Base-by-base conservation (phyloP, 2,888 invertebrate species). In the Ochropacha duplaris region DNA sequence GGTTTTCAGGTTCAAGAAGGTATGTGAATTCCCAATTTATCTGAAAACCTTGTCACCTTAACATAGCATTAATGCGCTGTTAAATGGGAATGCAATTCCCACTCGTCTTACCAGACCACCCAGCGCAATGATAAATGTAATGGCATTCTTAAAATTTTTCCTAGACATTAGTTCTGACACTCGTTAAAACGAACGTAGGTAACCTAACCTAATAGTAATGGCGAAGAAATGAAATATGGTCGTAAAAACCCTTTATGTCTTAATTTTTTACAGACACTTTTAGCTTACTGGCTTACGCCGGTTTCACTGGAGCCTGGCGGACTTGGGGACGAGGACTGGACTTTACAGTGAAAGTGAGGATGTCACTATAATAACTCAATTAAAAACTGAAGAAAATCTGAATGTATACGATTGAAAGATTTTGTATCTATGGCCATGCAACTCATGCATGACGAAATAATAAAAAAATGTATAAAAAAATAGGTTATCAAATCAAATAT, bases 71-170 rank as follows among this genome's bases (percentile, higher is more conserved):
- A 76, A 74, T 73, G 68, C 62, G 62, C 68, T 69, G 65, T 74
- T 74, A 76, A 74, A 72, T 66, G 65, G 68, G 70, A 79, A 78
- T 78, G 74, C 72, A 74, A 80, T 78, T 78, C 61, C 69, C 74
- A 68, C 56, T 65, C 58, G 55, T 57, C 62, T 64, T 61, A 64
- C 55, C 59, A 67, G 84, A 80, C 84, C 85, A 81, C 85, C 80
- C 74, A 76, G 62, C 64, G 60, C 55, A 11, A 54, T 52, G 57
- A 57, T 54, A 36, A 49, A 57, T 50, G 50, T 44, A 44, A 28
- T 51, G n/a, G 26, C 51, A 28, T 26, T 16, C 28, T 28, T 51
- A 1, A 51, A 51, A 51, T 51, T 24, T 19, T 16, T 16, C 51
- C 19, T 44, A 2, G 19, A 44, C 44, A 44, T 44, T 44, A 44